Evolutionary conservation across 53 echinoderm and acorn worm genomes (phyloP), one percentile per base, ranked within the genome.

Genomic region (Henricia sp.): DNA sequence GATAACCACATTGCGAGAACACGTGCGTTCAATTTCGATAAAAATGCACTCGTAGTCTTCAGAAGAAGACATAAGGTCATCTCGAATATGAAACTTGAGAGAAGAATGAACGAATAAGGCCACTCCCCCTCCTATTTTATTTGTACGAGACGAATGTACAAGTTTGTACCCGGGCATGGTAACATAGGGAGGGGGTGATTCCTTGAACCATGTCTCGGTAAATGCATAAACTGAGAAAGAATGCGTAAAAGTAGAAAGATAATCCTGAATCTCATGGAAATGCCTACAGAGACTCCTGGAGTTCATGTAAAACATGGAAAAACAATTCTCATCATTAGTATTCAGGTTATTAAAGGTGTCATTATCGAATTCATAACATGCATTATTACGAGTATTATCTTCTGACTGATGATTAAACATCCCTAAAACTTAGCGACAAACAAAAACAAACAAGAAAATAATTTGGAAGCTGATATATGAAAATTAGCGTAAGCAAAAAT

Each of bases 211-310:
- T 9, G 66, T 66, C 37, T 66, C 66, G 17, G 28, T 66, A 17
- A 66, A 66, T 5, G 37, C 66, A 35, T 66, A 66, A 50, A 48
- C 50, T 9, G 71, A 50, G 14, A 71, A 71, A 21, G 50, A 4
- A 50, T 39, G 41, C 9, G 21, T 3, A 12, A 72, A 34, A 27
- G 72, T 51, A 25, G 72, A 23, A 1, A 50, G 33, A 30, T 32
- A 72, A 19, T 71, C 71, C 14, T 72, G 33, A 20, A 72, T 72
- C 6, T 72, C 52, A 29, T 40, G 51, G 17, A 72, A 72, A 72
- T 72, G 72, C 51, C 51, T 72, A 50, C n/a, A n/a, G n/a, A n/a
- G n/a, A n/a, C n/a, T n/a, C n/a, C n/a, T n/a, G n/a, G n/a, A n/a
- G n/a, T n/a, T n/a, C n/a, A n/a, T n/a, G n/a, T n/a, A n/a, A n/a